phyloP scores from a whole-genome alignment of 2,797 vertebrate species.

The Centroberyx gerrardi region DNA sequence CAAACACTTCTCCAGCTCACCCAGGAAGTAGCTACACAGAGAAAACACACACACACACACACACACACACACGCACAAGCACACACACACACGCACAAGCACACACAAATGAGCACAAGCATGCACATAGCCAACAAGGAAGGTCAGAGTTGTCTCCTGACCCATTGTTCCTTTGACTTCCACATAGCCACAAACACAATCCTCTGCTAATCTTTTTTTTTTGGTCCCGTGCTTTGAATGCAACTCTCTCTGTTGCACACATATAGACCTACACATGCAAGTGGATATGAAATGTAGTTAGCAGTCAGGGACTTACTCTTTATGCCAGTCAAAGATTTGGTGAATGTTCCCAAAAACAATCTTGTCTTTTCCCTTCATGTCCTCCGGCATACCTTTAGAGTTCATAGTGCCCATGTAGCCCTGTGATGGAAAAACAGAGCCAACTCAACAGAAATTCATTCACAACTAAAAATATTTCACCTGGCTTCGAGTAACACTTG shows the following conservation, averaged over 20 bases:
- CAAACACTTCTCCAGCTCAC: slow-evolving; percentile 99
- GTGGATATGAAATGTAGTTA: neutral
- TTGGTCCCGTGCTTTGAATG: slow-evolving; percentile 40
- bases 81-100: slow-evolving; percentile 17
- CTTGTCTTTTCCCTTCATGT: slow-evolving; percentile 99
- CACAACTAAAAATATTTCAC: slow-evolving; percentile 19
- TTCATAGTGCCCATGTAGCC: slow-evolving; percentile 98
- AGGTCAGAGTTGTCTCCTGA: slow-evolving; percentile 61
- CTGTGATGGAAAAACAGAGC: slow-evolving; percentile 78
- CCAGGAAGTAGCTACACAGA: slow-evolving; percentile 95
- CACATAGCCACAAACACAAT: slow-evolving; percentile 49
- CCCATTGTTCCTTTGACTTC: slow-evolving; percentile 68
- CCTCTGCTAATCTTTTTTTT: slow-evolving; percentile 31
- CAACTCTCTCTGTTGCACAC: slow-evolving; percentile 1
- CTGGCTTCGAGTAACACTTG: slow-evolving; percentile 11
- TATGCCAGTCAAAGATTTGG: slow-evolving; percentile 99
- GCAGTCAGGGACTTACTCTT: slow-evolving; percentile 91
- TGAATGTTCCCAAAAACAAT: slow-evolving; percentile 99
- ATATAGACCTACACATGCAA: slow-evolving; percentile 7
- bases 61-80: slow-evolving; percentile 28
- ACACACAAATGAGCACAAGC: slow-evolving; percentile 22
- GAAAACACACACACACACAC: slow-evolving; percentile 38
- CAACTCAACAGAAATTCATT: slow-evolving; percentile 1
- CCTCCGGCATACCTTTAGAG: slow-evolving; percentile 93
- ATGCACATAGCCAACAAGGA: slow-evolving; percentile 46